Conservation (phyloP, 2,797 vertebrate genomes). For the Liasis olivaceus region DNA sequence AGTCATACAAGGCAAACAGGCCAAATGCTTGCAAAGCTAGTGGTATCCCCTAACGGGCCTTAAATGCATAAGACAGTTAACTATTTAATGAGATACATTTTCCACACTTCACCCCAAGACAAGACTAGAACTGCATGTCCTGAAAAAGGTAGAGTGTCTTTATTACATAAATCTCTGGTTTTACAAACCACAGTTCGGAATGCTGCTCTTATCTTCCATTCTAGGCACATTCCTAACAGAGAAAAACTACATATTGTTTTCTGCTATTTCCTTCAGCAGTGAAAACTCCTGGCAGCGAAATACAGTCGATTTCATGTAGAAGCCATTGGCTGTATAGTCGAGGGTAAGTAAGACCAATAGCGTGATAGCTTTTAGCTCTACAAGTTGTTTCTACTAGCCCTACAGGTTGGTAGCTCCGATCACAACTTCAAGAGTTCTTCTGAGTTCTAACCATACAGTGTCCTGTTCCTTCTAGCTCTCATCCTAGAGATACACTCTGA, state of each 20-base stretch:
- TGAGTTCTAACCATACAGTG: not conserved
- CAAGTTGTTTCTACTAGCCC: not conserved
- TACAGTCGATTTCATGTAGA: not conserved
- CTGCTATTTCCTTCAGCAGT: not conserved
- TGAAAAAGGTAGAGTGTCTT: not conserved
- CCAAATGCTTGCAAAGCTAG: not conserved
- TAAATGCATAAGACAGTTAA: not conserved
- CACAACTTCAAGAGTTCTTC: not conserved
- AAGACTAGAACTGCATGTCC: not conserved
- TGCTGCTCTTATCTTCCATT: no score
- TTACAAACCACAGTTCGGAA: not conserved
- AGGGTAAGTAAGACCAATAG: not conserved
- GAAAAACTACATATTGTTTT: not conserved
- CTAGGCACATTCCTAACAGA: not conserved
- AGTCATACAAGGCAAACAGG: accelerated
- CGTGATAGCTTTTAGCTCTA: not conserved
- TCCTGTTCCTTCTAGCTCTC: not conserved
- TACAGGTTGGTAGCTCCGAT: not conserved
- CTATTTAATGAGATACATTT: not conserved
- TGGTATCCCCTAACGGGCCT: not conserved
- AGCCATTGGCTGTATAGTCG: not conserved
- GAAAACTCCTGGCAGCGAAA: not conserved
- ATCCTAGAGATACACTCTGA: not conserved
- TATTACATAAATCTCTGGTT: not conserved
- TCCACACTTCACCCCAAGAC: not conserved